Percentiles rank a stretch among this genome's conserved stretches.
Conservation (phyloP, 1,140 invertebrate genomes). For the Idris sp. region DNA sequence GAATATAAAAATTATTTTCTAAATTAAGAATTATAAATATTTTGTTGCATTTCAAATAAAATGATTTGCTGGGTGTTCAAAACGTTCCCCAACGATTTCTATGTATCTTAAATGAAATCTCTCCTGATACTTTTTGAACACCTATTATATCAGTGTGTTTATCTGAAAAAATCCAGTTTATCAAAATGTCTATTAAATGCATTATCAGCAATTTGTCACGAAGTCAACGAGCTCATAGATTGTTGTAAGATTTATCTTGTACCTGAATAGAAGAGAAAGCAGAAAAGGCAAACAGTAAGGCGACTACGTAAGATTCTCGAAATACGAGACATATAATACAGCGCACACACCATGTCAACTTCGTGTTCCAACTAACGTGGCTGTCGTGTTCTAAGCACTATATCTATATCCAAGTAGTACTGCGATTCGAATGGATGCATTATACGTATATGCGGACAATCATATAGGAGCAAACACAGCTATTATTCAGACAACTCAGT, state of each 20-base stretch:
- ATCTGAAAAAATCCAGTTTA: background rate
- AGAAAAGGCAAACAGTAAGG: constrained; percentile 24
- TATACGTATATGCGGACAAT: constrained; percentile 46
- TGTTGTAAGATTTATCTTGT: background rate
- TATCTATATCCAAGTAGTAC: constrained; percentile 39
- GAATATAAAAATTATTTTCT: too few relatives aligned
- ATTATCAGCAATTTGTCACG: too few relatives aligned
- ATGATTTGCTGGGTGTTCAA: too few relatives aligned
- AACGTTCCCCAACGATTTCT: too few relatives aligned
- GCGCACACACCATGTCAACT: constrained; percentile 42
- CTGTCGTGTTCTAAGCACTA: constrained; percentile 29
- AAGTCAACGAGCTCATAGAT: background rate
- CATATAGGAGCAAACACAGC: constrained; percentile 48
- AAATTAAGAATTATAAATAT: too few relatives aligned
- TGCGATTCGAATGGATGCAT: constrained; percentile 47
- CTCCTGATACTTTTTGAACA: too few relatives aligned
- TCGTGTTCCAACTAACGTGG: constrained; percentile 39
- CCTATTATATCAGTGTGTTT: too few relatives aligned
- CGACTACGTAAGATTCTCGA: constrained; percentile 21
- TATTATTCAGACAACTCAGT: constrained; percentile 28
- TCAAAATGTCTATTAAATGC: too few relatives aligned
- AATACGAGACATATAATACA: constrained; percentile 35
- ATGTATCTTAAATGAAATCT: too few relatives aligned
- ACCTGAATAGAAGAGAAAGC: background rate
- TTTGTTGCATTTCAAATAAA: too few relatives aligned